phyloP scores from a whole-genome alignment of 2,888 invertebrate species.

The Ectropis crepuscularia region DNA sequence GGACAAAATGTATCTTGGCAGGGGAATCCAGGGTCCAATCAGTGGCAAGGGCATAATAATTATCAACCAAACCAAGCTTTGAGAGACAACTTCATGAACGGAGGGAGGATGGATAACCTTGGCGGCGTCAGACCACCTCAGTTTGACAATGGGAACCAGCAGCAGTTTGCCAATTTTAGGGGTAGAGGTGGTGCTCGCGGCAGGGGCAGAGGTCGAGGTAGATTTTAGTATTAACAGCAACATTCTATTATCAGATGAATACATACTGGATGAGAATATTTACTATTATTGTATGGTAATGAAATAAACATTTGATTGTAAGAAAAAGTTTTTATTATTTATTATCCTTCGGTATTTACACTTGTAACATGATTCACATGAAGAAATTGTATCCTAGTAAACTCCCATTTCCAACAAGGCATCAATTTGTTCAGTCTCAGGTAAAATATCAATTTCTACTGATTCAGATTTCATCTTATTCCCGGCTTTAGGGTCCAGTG shows the following conservation, averaged over 20 bases:
- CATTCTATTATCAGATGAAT: slow-evolving; percentile 14
- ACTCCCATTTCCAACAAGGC: slow-evolving; percentile 76
- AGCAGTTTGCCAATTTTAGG: slow-evolving; percentile 55
- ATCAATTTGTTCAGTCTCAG: slow-evolving; percentile 78
- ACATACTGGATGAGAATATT: no score
- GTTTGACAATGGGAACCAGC: slow-evolving; percentile 37
- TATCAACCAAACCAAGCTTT: slow-evolving; percentile 48
- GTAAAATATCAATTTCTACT: slow-evolving; percentile 73
- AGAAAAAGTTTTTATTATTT: slow-evolving; percentile 18
- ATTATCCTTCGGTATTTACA: slow-evolving; percentile 17
- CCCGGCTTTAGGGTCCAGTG: slow-evolving; percentile 62
- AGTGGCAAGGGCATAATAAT: slow-evolving; percentile 27
- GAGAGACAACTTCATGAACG: slow-evolving; percentile 58
- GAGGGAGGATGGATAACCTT: slow-evolving; percentile 48
- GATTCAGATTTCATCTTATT: slow-evolving; percentile 63
- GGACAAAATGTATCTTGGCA: slow-evolving; percentile 29
- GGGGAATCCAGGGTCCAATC: slow-evolving; percentile 13
- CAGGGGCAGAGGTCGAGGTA: slow-evolving; percentile 63
- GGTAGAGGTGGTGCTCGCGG: slow-evolving; percentile 55
- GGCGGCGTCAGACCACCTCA: slow-evolving; percentile 42
- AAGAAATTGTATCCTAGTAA: slow-evolving; percentile 50
- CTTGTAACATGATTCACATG: slow-evolving; percentile 25
- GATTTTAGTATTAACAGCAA: slow-evolving; percentile 27
- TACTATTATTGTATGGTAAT: slow-evolving; percentile 5
- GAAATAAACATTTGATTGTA: slow-evolving; percentile 9